phyloP scores from a whole-genome alignment of 2,888 invertebrate genomes.

The Stenotaenia linearis region DNA sequence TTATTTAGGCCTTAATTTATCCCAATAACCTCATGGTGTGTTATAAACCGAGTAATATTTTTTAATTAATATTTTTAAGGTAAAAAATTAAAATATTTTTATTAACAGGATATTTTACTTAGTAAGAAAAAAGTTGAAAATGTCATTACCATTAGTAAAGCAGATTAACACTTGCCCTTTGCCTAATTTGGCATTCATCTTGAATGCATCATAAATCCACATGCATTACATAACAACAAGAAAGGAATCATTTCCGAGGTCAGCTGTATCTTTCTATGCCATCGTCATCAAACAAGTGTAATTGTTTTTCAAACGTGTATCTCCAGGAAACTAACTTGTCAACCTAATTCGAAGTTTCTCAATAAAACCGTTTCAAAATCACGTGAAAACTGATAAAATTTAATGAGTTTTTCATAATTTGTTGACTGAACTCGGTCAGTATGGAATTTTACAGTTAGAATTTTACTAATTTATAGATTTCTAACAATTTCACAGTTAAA shows the following conservation, averaged over 20 bases:
- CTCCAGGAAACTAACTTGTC: not conserved
- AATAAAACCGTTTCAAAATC: not conserved
- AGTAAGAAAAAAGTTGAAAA: not conserved
- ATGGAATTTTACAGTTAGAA: too few species aligned
- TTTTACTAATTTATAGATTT: too few species aligned
- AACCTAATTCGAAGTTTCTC: not conserved
- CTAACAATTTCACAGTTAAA: too few species aligned
- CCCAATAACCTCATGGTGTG: too few species aligned
- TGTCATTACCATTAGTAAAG: not conserved
- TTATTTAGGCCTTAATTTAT: too few species aligned
- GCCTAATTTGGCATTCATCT: slow-evolving; percentile 5
- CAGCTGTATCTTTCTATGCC: slow-evolving; percentile 1
- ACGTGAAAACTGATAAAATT: too few species aligned
- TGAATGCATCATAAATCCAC: not conserved
- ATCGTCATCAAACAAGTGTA: not conserved
- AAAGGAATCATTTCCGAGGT: not conserved
- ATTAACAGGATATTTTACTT: too few species aligned
- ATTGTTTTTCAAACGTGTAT: not conserved
- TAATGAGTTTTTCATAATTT: too few species aligned
- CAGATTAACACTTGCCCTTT: not conserved
- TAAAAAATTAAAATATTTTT: too few species aligned
- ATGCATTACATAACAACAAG: not conserved
- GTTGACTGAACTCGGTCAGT: too few species aligned
- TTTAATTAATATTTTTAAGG: too few species aligned
- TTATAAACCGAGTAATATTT: too few species aligned